A percentile compares a stretch with the other conserved stretches of the same genome.
phyloP scores from a whole-genome alignment of 2,113 vertebrate genomes.

The Rhinoderma darwinii region DNA sequence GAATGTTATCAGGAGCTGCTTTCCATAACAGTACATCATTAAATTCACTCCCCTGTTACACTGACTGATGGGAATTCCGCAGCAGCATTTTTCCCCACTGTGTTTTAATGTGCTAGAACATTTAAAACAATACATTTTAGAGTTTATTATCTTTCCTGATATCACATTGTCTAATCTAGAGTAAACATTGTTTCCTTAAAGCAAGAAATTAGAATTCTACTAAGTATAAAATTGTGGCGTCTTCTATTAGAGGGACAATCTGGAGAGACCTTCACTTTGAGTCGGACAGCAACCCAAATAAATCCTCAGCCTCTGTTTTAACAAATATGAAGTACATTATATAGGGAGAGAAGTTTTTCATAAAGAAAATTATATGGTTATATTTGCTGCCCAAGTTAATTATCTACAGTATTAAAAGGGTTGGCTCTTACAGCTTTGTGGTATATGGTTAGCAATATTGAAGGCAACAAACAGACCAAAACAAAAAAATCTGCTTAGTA shows the following conservation, averaged over 20 bases:
- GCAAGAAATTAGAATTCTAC: not conserved
- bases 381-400: too few relatives aligned
- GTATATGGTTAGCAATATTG: not conserved
- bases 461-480: not conserved
- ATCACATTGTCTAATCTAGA: not conserved
- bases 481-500: not conserved
- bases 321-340: too few relatives aligned
- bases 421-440: too few relatives aligned
- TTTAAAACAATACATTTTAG: conserved; percentile 10
- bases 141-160: conserved; percentile 7
- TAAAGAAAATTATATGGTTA: too few relatives aligned
- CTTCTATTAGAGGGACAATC: too few relatives aligned
- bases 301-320: too few relatives aligned
- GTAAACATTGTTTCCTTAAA: not conserved
- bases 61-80: conserved; percentile 13
- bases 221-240: not conserved
- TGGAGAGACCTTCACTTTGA: too few relatives aligned
- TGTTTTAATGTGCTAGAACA: not conserved
- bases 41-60: conserved; percentile 21
- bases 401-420: too few relatives aligned
- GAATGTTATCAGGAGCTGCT: conserved; percentile 43
- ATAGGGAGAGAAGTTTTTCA: too few relatives aligned
- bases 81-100: not conserved
- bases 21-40: conserved; percentile 42
- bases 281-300: too few relatives aligned